Evolutionary conservation across 2,888 invertebrate species (phyloP).

Genomic region (Melinaea menophilus): DNA sequence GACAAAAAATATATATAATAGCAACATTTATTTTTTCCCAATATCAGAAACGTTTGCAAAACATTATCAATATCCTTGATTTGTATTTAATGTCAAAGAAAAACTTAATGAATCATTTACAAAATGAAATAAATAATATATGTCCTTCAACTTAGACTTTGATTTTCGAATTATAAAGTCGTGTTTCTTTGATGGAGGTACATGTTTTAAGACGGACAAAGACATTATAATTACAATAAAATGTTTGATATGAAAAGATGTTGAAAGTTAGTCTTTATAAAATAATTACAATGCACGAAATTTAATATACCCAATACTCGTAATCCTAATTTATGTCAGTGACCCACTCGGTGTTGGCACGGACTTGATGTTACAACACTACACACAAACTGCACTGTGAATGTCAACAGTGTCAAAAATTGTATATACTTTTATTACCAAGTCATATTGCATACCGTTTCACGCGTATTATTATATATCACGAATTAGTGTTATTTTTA

Average conservation of each 20-base stretch:
- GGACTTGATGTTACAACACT: conserved; percentile 7
- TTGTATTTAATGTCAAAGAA: too few relatives aligned
- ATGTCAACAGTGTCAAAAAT: too few relatives aligned
- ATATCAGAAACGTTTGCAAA: too few relatives aligned
- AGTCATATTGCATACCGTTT: not conserved
- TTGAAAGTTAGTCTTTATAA: not conserved
- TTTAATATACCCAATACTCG: not conserved
- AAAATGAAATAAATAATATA: not conserved
- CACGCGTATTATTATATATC: not conserved
- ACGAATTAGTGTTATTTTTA: not conserved
- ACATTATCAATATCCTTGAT: too few relatives aligned
- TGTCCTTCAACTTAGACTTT: conserved; percentile 4
- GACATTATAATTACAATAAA: not conserved
- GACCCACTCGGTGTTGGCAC: conserved; percentile 15
- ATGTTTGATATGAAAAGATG: not conserved
- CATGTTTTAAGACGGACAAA: not conserved
- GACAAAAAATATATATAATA: too few relatives aligned
- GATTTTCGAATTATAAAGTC: not conserved
- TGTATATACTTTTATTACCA: not conserved
- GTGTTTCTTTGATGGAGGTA: not conserved
- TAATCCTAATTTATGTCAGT: conserved; percentile 3
- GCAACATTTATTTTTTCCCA: too few relatives aligned
- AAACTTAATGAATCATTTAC: too few relatives aligned
- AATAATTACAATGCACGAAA: not conserved
- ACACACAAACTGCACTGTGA: not conserved